Percentiles rank a stretch among this genome's conserved stretches.
phyloP scores from a whole-genome alignment of 2,797 vertebrate genomes.

The Eleutherodactylus coqui region DNA sequence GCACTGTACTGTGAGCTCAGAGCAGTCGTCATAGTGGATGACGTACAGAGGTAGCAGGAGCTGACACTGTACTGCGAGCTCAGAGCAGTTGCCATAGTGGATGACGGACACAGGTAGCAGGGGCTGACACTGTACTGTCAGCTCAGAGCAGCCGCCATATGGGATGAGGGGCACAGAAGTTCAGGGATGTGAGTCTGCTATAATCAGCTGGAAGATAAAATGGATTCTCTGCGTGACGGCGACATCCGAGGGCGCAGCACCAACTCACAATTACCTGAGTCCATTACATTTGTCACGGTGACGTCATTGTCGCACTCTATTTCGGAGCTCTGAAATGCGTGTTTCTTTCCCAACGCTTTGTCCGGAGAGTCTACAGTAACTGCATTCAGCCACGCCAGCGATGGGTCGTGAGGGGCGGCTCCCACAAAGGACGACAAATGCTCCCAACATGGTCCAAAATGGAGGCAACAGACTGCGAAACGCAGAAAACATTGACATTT shows the following conservation, averaged over 20 bases:
- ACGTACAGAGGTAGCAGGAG: too few relatives aligned
- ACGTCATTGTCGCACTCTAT: slow-evolving; percentile 80
- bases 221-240: slow-evolving; percentile 89
- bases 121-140: neutral
- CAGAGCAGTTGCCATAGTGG: too few relatives aligned
- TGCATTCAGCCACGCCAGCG: slow-evolving; percentile 72
- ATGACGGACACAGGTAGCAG: too few relatives aligned
- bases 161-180: too few relatives aligned
- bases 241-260: slow-evolving; percentile 83
- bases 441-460: slow-evolving; percentile 80
- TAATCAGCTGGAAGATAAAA: slow-evolving; percentile 67
- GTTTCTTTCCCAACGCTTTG: slow-evolving; percentile 41
- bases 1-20: too few relatives aligned
- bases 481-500: slow-evolving; percentile 92
- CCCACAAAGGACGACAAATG: slow-evolving; percentile 90
- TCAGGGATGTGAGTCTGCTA: neutral
- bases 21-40: too few relatives aligned
- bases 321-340: slow-evolving; percentile 76
- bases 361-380: slow-evolving; percentile 74
- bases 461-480: slow-evolving; percentile 86
- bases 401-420: slow-evolving; percentile 77
- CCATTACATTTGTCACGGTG: slow-evolving; percentile 98
- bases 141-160: too few relatives aligned
- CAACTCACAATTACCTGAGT: slow-evolving; percentile 89
- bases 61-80: too few relatives aligned